A percentile compares a stretch with the other conserved stretches of the same genome.
Conservation (phyloP, 1,140 invertebrate species). For the Parapsyche elsis region DNA sequence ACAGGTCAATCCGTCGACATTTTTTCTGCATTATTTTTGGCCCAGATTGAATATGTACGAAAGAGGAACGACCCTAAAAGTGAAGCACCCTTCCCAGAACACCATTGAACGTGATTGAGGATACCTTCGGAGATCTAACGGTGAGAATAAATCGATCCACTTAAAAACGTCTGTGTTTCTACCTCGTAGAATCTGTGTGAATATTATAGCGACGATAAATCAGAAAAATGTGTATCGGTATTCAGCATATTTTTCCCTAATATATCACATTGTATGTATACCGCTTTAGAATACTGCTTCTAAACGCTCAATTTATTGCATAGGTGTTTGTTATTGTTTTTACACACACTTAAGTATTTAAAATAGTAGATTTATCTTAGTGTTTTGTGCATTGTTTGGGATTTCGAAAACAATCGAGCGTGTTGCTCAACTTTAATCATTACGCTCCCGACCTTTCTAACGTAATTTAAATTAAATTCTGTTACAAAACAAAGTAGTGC, state of each 20-base stretch:
- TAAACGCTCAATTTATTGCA: too few relatives aligned
- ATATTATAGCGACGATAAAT: neutral
- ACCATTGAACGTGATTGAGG: constrained; percentile 28
- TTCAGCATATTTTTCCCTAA: too few relatives aligned
- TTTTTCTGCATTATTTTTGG: neutral
- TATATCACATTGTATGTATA: too few relatives aligned
- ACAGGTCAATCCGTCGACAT: constrained; percentile 7
- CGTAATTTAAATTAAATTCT: constrained; percentile 16
- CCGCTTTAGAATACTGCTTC: too few relatives aligned
- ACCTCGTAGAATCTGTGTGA: neutral
- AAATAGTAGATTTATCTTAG: too few relatives aligned
- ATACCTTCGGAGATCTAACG: constrained; percentile 18
- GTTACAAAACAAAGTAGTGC: neutral
- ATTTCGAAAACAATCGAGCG: neutral
- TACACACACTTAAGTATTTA: too few relatives aligned
- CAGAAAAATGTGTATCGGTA: neutral
- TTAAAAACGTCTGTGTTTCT: constrained; percentile 11
- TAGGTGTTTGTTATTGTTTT: too few relatives aligned
- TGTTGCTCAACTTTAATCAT: constrained; percentile 7
- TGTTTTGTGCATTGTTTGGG: too few relatives aligned
- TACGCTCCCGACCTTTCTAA: neutral
- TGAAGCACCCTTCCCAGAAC: constrained; percentile 11
- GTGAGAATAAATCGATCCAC: constrained; percentile 30
- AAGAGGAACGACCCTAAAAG: neutral
- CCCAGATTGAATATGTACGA: neutral